Percentiles rank a stretch among this genome's conserved stretches.
phyloP scores from a whole-genome alignment of 2,113 vertebrate genomes.

The Gadus chalcogrammus region DNA sequence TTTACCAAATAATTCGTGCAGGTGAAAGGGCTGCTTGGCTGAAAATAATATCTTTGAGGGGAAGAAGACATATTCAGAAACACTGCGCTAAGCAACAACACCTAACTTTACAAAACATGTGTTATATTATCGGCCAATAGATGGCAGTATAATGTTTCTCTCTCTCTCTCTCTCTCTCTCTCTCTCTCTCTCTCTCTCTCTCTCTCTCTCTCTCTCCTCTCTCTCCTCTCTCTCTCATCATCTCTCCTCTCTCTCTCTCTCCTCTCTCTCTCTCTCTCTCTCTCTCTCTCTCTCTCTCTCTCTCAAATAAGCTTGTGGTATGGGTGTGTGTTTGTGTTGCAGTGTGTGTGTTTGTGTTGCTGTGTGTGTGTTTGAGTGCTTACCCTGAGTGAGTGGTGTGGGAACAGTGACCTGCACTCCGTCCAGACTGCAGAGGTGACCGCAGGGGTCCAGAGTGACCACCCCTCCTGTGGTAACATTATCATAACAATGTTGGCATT shows the following conservation, averaged over 20 bases:
- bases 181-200: neutral
- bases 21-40: no score
- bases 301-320: neutral
- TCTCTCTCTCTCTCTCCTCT: neutral
- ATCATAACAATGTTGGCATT: constrained; percentile 1
- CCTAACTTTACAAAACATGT: no score
- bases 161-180: neutral
- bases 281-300: neutral
- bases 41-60: no score
- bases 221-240: neutral
- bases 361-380: constrained; percentile 14
- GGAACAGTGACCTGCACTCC: constrained; percentile 70
- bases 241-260: neutral
- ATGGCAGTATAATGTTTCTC: no score
- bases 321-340: neutral
- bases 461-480: constrained; percentile 55
- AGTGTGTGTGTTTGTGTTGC: neutral
- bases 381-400: constrained; percentile 77
- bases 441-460: constrained; percentile 77
- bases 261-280: neutral
- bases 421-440: constrained; percentile 75
- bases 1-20: neutral
- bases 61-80: no score
- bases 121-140: no score
- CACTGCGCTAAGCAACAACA: no score